Base-by-base conservation (phyloP, 2,797 vertebrate genomes). In the Myiotriccus ornatus region DNA sequence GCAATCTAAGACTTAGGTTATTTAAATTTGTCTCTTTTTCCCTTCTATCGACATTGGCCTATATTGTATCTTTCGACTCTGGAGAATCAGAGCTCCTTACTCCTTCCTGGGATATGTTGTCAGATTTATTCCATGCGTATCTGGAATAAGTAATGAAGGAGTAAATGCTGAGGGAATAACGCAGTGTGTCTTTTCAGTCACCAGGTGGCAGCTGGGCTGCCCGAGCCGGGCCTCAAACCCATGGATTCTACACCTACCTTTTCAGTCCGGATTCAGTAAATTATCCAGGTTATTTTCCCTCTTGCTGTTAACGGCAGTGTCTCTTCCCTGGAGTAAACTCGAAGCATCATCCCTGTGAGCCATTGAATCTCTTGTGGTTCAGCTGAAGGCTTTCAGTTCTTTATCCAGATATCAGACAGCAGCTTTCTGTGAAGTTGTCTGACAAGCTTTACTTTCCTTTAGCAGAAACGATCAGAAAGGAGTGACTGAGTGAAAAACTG, bases 41-140 rank as follows among this genome's bases (percentile, higher is more conserved):
- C 41, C 15, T 87, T 97, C 80, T 71, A 56, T 83, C 80, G 93
- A 81, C 59, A 91, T 90, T 94, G 88, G 95, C 97, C 95, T 94
- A 11, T 91, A 67, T 69, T 90, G 90, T 90, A 63, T 94, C 87
- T 93, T 95, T 94, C 86, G 77, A 71, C 92, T 95, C 92, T 37
- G 73, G 93, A 97, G 96, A 95, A 96, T 90, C 79, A 88, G 90
- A 94, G 79, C 84, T 97, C 92, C 97, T 95, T 97, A 87, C 92
- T 98, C 85, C 95, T 88, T 4, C 68, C 86, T 95, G 89, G 77
- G 94, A 74, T 90, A 65, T 34, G 21, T 77, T 90, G 82, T 90
- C 87, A 76, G 93, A 84, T 90, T 94, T 84, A 56, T 95, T 96
- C 95, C 74, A 5, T 57, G 70, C 16, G 2, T 86, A 91, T 84